phyloP scores from a whole-genome alignment of 2,888 invertebrate genomes.

The Atethmia centrago region DNA sequence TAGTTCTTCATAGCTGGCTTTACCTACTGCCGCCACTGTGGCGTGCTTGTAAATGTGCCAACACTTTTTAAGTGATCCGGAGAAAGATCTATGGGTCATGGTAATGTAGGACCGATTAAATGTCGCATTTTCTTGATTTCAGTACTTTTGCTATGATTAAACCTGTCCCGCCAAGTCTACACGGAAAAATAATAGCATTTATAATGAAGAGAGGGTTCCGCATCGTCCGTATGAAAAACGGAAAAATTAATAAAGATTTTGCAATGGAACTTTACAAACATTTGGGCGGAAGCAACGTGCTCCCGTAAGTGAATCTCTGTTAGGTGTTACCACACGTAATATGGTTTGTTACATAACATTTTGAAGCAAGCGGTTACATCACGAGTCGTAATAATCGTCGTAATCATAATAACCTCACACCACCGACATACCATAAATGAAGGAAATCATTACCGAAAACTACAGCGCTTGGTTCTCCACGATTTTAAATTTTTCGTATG shows the following conservation, averaged over 20 bases:
- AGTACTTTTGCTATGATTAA: constrained; percentile 95
- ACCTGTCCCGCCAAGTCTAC: constrained; percentile 92
- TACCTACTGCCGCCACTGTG: neutral
- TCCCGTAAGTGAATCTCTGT: constrained; percentile 89
- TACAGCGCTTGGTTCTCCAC: neutral
- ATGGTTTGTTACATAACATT: neutral
- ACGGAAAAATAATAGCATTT: constrained; percentile 94
- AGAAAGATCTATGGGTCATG: neutral
- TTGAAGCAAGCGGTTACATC: neutral
- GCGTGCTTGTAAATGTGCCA: neutral
- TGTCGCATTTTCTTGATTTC: constrained; percentile 50
- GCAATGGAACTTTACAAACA: constrained; percentile 92
- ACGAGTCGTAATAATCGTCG: neutral
- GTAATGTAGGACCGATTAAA: neutral
- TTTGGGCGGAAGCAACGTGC: constrained; percentile 89
- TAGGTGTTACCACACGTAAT: neutral
- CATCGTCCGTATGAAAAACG: constrained; percentile 94
- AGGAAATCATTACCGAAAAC: neutral
- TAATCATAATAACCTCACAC: neutral
- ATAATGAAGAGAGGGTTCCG: constrained; percentile 92
- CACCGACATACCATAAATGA: neutral
- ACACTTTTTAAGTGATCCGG: neutral
- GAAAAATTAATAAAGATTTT: constrained; percentile 92
- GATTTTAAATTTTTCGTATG: neutral
- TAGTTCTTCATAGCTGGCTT: neutral